These are phyloP conservation scores for Ecdyonurus torrentis DNA, from an alignment of 2,888 invertebrate species.

Conservation along the genomic window DNA sequence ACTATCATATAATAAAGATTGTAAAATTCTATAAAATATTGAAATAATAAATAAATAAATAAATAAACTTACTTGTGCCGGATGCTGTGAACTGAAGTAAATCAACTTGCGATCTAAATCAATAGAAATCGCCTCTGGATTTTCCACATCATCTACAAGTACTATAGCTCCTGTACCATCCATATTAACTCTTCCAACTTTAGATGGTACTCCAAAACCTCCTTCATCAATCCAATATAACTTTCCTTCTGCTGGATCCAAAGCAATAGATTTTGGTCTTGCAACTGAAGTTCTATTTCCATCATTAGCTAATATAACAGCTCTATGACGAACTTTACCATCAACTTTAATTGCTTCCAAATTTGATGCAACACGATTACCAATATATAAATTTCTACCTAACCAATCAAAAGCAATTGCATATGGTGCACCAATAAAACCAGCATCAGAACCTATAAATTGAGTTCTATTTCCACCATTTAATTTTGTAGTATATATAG, in stretches of 20 bases:
- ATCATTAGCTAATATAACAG: conserved; percentile 77
- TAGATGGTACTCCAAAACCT: conserved; percentile 71
- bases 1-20: neutral
- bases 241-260: conserved; percentile 88
- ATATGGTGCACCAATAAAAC: conserved; percentile 82
- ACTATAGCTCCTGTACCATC: conserved; percentile 70
- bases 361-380: conserved; percentile 75
- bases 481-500: conserved; percentile 67
- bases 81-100: conserved; percentile 73
- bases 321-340: conserved; percentile 65
- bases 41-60: neutral
- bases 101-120: conserved; percentile 66
- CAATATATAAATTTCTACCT: conserved; percentile 85
- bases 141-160: conserved; percentile 48
- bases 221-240: conserved; percentile 96
- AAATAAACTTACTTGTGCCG: conserved; percentile 38
- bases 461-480: conserved; percentile 71
- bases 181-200: conserved; percentile 84
- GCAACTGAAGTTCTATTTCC: conserved; percentile 74
- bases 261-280: conserved; percentile 67
- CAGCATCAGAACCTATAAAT: conserved; percentile 60
- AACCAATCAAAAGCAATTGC: conserved; percentile 94
- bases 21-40: neutral
- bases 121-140: conserved; percentile 71
- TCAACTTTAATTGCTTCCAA: conserved; percentile 79